phyloP scores from a whole-genome alignment of 1,140 invertebrate species.

The Anoplophora glabripennis region DNA sequence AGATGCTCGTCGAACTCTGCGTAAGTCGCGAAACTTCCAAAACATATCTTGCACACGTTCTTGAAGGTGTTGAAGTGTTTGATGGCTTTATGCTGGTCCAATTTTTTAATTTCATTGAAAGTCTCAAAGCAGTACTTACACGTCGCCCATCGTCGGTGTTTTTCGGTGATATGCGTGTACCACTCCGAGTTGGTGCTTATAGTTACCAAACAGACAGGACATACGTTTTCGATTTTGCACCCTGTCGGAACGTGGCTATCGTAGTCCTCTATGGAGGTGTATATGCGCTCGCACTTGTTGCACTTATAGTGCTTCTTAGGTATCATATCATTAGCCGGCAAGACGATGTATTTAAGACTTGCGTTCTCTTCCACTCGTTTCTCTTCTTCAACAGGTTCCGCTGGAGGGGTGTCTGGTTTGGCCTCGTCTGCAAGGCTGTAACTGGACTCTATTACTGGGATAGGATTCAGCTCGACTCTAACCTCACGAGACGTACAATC shows the following conservation, averaged over 20 bases:
- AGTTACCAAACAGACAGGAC: background rate
- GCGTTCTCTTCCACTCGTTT: no score
- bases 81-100: background rate
- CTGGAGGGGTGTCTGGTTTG: no score
- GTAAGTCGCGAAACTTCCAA: background rate
- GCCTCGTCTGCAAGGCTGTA: no score
- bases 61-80: background rate
- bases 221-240: background rate
- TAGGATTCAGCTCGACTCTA: no score
- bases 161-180: background rate
- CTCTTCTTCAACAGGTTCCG: no score
- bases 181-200: background rate
- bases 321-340: background rate
- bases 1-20: background rate
- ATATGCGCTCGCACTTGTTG: background rate
- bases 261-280: background rate
- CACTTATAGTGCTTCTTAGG: background rate
- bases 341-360: background rate
- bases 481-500: no score
- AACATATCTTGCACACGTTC: background rate
- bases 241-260: background rate
- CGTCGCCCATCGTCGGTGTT: no score
- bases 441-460: no score
- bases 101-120: background rate
- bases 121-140: slow-evolving; percentile 4